Evolutionary conservation across 2,797 vertebrate genomes (phyloP).

Genomic region (Amblyopsis hoosieri): DNA sequence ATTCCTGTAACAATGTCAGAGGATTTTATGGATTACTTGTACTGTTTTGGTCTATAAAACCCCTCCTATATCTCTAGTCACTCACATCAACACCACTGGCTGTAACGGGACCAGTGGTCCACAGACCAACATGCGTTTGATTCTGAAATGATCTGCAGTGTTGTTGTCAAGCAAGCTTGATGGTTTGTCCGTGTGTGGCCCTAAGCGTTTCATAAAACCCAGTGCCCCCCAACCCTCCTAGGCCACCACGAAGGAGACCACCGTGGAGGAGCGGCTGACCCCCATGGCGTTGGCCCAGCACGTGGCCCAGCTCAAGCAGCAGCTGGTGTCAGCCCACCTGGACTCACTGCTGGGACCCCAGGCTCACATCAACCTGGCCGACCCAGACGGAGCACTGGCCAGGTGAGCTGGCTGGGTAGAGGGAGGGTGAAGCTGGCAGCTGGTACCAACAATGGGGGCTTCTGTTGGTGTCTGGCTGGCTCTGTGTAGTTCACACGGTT

Average conservation of each 20-base stretch:
- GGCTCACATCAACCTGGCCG: slow-evolving; percentile 88
- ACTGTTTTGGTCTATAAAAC: too few relatives aligned
- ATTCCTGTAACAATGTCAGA: too few relatives aligned
- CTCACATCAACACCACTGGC: not conserved
- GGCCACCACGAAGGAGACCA: slow-evolving; percentile 84
- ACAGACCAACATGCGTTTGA: not conserved
- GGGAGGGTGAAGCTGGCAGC: slow-evolving; percentile 1
- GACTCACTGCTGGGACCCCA: slow-evolving; percentile 87
- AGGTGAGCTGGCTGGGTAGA: slow-evolving; percentile 77
- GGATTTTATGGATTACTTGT: too few relatives aligned
- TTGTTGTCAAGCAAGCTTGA: not conserved
- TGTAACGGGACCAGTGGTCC: not conserved
- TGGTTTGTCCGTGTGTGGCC: not conserved
- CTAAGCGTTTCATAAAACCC: not conserved
- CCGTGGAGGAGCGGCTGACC: slow-evolving; percentile 88
- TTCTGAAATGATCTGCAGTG: not conserved
- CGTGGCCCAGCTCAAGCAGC: slow-evolving; percentile 89
- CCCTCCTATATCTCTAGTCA: too few relatives aligned
- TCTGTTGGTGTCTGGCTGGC: too few relatives aligned
- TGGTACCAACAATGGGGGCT: not conserved
- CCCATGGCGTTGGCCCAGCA: slow-evolving; percentile 89
- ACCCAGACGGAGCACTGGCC: slow-evolving; percentile 90
- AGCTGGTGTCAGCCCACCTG: slow-evolving; percentile 88
- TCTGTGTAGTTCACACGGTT: too few relatives aligned
- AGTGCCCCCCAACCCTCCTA: slow-evolving; percentile 46